Percentiles rank a stretch among this genome's conserved stretches.
Conservation (phyloP, 2,888 invertebrate species). For the Drosophila anceps region DNA sequence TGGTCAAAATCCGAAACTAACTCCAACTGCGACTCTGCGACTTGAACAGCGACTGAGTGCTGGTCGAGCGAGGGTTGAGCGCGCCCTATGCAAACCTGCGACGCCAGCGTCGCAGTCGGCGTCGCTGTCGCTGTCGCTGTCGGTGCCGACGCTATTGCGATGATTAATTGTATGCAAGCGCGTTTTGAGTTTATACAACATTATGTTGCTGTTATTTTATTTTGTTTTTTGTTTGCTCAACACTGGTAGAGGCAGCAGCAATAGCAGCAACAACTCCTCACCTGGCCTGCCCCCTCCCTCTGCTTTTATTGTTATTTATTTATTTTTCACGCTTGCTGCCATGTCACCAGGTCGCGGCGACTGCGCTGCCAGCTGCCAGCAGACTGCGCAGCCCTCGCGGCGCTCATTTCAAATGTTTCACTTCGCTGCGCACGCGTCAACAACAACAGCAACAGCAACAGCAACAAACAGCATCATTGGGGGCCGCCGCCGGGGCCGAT, state of each 20-base stretch:
- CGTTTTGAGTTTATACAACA: slow-evolving; percentile 41
- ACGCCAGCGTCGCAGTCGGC: slow-evolving; percentile 10
- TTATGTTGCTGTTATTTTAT: slow-evolving; percentile 28
- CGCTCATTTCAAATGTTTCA: slow-evolving; percentile 71
- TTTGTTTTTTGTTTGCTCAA: slow-evolving; percentile 60
- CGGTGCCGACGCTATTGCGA: slow-evolving; percentile 33
- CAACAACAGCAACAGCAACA: slow-evolving; percentile 34
- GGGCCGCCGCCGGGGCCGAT: slow-evolving; percentile 49
- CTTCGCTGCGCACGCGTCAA: slow-evolving; percentile 80
- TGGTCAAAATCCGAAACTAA: slow-evolving; percentile 71
- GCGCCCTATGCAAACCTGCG: slow-evolving; percentile 49
- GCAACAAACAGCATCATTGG: slow-evolving; percentile 21
- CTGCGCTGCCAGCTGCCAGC: slow-evolving; percentile 24
- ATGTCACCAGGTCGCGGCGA: slow-evolving; percentile 57
- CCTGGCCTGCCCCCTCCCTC: slow-evolving; percentile 31
- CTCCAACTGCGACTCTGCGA: slow-evolving; percentile 29
- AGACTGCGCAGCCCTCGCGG: slow-evolving; percentile 31
- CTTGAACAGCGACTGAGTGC: slow-evolving; percentile 18
- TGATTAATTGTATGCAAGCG: slow-evolving; percentile 59
- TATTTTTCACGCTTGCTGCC: slow-evolving; percentile 74
- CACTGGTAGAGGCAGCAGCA: slow-evolving; percentile 47
- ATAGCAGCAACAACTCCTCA: neutral
- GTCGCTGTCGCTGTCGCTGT: slow-evolving; percentile 10
- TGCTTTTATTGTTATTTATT: slow-evolving; percentile 68
- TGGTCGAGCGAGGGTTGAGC: slow-evolving; percentile 1